Base-by-base conservation (phyloP, 2,797 vertebrate genomes). In the Smutsia gigantea region DNA sequence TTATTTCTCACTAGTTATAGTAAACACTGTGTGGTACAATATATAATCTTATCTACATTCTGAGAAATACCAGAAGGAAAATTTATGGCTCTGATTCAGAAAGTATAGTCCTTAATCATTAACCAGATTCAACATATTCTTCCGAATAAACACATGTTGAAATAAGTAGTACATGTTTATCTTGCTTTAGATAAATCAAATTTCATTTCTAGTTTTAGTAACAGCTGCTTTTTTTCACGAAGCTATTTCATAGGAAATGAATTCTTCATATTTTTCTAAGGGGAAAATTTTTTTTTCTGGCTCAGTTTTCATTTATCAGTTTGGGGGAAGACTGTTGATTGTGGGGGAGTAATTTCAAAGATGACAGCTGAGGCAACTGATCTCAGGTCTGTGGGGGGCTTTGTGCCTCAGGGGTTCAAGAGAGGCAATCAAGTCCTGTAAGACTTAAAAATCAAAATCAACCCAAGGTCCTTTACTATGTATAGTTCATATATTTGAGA, bases 161-260 rank as follows among this genome's bases (percentile, higher is more conserved):
- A 84, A 64, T 74, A 83, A 66, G 37, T 51, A 64, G 18, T 29
- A 39, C 78, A 79, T 74, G 79, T 89, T 96, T 93, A 85, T 63
- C 42, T 74, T 96, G 42, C 15, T 93, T 85, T 93, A 88, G 59
- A 78, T 14, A 79, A 86, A 51, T 94, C n/a, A 82, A 27, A 79
- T 87, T 68, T 59, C 21, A 86, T 75, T 75, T 93, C 57, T 68
- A 66, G 23, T 90, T 97, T 96, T 86, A 93, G 61, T 93, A 81
- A 86, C 23, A 77, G 6, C 74, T 95, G 55, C 2, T 55, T 84
- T 72, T 69, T 87, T 79, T 4, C 17, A 4, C 83, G 27, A 25
- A 59, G 34, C 7, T 51, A 11, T 93, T 89, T 96, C 39, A 55
- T 89, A 89, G 72, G 53, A 77, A 75, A 86, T 53, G 27, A 11